Base-by-base conservation (phyloP, 2,113 vertebrate species). In the Ranitomeya variabilis region DNA sequence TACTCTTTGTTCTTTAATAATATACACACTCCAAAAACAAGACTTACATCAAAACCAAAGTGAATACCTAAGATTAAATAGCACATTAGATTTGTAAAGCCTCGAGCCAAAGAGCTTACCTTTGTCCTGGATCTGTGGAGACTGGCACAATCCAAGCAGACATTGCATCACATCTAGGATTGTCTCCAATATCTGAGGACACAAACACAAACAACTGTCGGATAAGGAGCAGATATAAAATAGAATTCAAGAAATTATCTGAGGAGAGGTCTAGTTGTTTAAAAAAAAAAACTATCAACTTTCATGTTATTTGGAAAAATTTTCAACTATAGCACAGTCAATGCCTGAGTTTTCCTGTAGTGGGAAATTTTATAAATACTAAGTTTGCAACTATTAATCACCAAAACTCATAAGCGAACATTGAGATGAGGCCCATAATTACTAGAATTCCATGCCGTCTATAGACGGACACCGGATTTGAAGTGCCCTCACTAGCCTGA, bases 51-150 rank as follows among this genome's bases (percentile, higher is more conserved):
- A 45, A 45, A 74, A 37, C 15, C 31, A 45, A 45, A 74, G 31
- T 45, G 31, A 15, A 37, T 7, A 3, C 1, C 2, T 74, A 16
- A 45, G 76, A 19, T 51, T 54, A 7, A 8, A 54, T 64, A 1
- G 37, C 1, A 0, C 18, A 60, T 45, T 16, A 11, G 31, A 60
- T 18, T 26, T 62, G 7, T 19, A 11, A 21, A 13, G n/a, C 77
- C 14, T 54, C n/a, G n/a, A 69, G 54, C 16, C 51, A 26, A 71
- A 26, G 6, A 59, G 31, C 31, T 19, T 95, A 98, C 98, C 96
- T 97, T 98, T 98, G 91, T 99, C 97, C 1, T 97, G 97, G 90
- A 96, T 96, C 92, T 98, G 96, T 0, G 96, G 95, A 18, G 95
- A 95, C 94, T 98, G 96, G 92, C 98, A 99, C 93, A 98, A 97